Evolutionary conservation across 2,888 invertebrate genomes (phyloP), one percentile per base, ranked within the genome.

Genomic region (Leptopterna dolabrata): DNA sequence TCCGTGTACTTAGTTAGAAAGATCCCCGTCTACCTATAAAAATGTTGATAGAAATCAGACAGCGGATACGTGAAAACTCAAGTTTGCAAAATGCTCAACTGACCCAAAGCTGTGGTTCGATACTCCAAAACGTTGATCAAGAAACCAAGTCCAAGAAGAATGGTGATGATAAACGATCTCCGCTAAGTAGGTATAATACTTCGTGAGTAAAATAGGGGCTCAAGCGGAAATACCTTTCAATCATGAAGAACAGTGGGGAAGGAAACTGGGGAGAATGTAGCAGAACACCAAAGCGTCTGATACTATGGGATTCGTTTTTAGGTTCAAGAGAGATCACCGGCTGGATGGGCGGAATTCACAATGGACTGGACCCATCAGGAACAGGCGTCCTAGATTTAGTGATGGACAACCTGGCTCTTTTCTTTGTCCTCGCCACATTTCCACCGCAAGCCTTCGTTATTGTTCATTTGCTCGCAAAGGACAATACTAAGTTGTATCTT

Each of bases 301-400:
- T 43, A 70, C 70, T 63, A 41, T 19, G 24, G 83, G 30, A 70
- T 83, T 24, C 43, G 36, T 63, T 78, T 83, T 83, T 83, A 83
- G 83, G 83, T n/a, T 43, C 70, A 41, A 45, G 78, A 78, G 78
- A 78, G 78, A 78, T 70, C 83, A 70, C 70, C 83, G 71, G 24
- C 41, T 41, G 83, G 83, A 70, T 70, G 83, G 83, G 83, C 36
- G 83, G 83, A 83, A 83, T 83, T 83, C 83, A 83, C 83, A 83
- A 83, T 83, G 83, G 83, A 83, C 83, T 70, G 71, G 51, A 19
- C 83, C 83, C 83, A 83, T 83, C 83, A 83, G 43, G 63, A 83
- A 70, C 83, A 83, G 83, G 83, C 83, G 83, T 83, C 83, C 83
- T 83, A 83, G 83, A 83, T 83, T 83, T 70, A 63, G 83, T 83